Evolutionary conservation across 2,113 vertebrate species (phyloP).

Genomic region (Ceuthmochares aereus): DNA sequence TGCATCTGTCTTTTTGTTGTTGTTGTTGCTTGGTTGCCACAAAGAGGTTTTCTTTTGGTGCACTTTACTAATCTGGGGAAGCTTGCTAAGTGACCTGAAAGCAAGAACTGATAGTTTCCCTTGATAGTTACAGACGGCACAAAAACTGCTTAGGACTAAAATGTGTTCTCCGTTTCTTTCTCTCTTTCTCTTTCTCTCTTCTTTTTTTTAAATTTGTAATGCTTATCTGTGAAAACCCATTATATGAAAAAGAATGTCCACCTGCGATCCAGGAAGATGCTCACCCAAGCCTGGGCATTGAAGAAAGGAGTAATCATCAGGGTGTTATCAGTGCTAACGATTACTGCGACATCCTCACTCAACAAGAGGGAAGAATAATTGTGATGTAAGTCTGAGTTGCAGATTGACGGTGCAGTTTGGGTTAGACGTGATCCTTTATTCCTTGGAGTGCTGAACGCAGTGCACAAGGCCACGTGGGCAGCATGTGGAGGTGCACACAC

Average conservation of each 20-base stretch:
- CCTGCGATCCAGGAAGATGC: neutral
- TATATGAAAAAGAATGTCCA: no score
- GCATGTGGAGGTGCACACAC: neutral
- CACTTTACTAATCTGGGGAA: neutral
- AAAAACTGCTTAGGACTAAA: neutral
- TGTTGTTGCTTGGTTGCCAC: neutral
- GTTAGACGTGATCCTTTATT: neutral
- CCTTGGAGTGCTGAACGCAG: neutral
- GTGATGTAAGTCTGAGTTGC: neutral
- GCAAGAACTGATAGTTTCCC: neutral
- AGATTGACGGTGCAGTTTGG: neutral
- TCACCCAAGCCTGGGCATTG: neutral
- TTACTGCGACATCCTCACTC: neutral
- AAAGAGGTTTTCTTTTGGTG: neutral
- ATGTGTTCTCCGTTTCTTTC: neutral
- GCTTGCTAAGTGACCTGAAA: neutral
- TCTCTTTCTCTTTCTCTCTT: neutral
- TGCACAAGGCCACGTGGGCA: fast-evolving
- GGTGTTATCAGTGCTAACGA: neutral
- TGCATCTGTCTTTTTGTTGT: neutral
- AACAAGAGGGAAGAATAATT: neutral
- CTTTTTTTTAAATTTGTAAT: neutral
- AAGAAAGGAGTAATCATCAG: neutral
- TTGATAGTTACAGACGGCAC: neutral
- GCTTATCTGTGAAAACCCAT: neutral